phyloP scores from a whole-genome alignment of 1,140 invertebrate genomes.

The Drepana arcuata region DNA sequence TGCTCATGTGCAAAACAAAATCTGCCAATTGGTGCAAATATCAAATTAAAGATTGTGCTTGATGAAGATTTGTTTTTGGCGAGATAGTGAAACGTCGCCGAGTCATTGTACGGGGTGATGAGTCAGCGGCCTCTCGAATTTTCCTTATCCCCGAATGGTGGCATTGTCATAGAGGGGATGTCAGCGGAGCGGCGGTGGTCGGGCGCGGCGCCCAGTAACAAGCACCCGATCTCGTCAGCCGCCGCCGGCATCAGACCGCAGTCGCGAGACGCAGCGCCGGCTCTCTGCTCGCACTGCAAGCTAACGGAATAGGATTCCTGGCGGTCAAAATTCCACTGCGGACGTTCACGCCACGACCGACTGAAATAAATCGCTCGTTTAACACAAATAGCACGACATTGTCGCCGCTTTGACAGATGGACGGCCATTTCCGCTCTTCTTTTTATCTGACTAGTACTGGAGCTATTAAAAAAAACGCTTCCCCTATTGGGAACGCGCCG shows the following conservation, averaged over 20 bases:
- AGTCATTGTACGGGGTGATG: constrained; percentile 36
- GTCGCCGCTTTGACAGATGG: constrained; percentile 60
- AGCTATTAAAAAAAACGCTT: constrained; percentile 37
- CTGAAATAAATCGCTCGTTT: constrained; percentile 69
- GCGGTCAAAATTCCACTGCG: constrained; percentile 62
- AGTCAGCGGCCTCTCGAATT: constrained; percentile 64
- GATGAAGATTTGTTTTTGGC: no score
- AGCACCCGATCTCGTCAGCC: constrained; percentile 30
- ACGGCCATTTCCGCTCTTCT: constrained; percentile 60
- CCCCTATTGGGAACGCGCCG: constrained; percentile 44
- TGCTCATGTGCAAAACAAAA: no score
- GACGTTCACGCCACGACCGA: constrained; percentile 63
- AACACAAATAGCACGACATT: constrained; percentile 66
- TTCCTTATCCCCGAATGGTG: constrained; percentile 53
- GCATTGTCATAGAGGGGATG: constrained; percentile 34
- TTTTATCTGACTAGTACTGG: constrained; percentile 36
- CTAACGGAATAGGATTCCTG: constrained; percentile 64
- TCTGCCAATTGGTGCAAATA: no score
- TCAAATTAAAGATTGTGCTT: no score
- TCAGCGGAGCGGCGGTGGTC: constrained; percentile 19
- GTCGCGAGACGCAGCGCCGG: constrained; percentile 13
- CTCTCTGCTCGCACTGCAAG: constrained; percentile 29
- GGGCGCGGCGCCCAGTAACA: constrained; percentile 35
- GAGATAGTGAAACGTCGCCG: constrained; percentile 6
- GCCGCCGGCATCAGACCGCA: constrained; percentile 16